Evolutionary conservation across 2,113 vertebrate genomes (phyloP).

Genomic region (Cyphomyrus plagiostoma): DNA sequence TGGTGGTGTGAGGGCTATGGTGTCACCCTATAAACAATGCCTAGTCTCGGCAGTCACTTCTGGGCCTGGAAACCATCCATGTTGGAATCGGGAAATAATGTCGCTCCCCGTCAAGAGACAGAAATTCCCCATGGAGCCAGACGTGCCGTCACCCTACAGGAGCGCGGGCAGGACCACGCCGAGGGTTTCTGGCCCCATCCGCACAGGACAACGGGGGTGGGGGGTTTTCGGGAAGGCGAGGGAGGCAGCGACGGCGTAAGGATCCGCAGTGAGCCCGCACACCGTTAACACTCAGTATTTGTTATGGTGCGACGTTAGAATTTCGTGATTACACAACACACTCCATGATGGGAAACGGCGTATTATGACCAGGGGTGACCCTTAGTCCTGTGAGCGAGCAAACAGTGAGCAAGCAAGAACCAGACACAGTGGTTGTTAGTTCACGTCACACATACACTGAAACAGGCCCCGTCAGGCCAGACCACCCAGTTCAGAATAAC

Average conservation of each 20-base stretch:
- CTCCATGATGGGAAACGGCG: not conserved
- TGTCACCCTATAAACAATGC: slow-evolving; percentile 34
- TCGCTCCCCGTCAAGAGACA: not conserved
- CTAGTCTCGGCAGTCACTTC: not conserved
- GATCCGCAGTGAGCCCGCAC: not conserved
- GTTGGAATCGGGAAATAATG: not conserved
- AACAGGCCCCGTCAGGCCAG: not conserved
- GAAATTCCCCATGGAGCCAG: not conserved
- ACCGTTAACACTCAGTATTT: not conserved
- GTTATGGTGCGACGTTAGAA: not conserved
- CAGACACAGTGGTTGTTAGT: not conserved
- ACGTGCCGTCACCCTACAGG: not conserved
- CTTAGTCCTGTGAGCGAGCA: not conserved
- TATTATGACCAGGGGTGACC: not conserved
- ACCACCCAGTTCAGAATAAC: not conserved
- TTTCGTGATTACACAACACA: not conserved
- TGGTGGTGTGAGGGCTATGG: slow-evolving; percentile 39
- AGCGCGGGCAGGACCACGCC: not conserved
- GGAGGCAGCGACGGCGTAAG: not conserved
- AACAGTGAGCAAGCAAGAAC: not conserved
- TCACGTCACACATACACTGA: not conserved
- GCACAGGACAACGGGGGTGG: not conserved
- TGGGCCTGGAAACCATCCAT: not conserved
- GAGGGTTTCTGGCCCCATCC: not conserved
- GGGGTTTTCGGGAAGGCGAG: not conserved